Conservation (phyloP, 2,113 vertebrate genomes). For the Chlorodrepanis virens region DNA sequence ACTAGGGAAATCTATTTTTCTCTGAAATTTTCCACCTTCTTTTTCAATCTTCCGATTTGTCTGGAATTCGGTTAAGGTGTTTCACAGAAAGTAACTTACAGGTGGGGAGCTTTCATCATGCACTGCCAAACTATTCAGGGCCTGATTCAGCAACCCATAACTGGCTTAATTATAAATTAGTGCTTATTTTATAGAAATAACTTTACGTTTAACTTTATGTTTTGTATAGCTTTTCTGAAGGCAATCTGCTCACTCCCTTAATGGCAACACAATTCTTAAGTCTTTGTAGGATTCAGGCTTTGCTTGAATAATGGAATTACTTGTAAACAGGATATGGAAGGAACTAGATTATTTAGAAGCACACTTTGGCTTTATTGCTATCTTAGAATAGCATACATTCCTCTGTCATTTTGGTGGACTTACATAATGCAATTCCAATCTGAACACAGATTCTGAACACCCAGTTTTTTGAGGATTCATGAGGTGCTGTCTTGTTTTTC, state of each 20-base stretch:
- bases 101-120: not conserved
- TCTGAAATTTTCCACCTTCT: not conserved
- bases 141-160: not conserved
- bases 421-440: not conserved
- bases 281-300: not conserved
- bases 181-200: not conserved
- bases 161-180: not conserved
- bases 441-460: not conserved
- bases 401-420: not conserved
- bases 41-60: not conserved
- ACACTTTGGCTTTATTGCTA: not conserved
- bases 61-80: not conserved
- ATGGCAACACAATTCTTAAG: rapidly evolving
- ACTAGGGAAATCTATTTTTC: not conserved
- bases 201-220: not conserved
- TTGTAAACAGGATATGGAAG: not conserved
- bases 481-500: not conserved
- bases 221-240: not conserved
- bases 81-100: conserved; percentile 15
- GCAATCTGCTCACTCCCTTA: not conserved
- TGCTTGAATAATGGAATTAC: not conserved
- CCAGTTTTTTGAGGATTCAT: not conserved
- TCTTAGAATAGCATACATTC: not conserved
- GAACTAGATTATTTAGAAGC: not conserved
- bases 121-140: not conserved